These are phyloP conservation scores for Epinephelus coioides DNA, from an alignment of 2,797 vertebrate genomes.

Conservation along the genomic window DNA sequence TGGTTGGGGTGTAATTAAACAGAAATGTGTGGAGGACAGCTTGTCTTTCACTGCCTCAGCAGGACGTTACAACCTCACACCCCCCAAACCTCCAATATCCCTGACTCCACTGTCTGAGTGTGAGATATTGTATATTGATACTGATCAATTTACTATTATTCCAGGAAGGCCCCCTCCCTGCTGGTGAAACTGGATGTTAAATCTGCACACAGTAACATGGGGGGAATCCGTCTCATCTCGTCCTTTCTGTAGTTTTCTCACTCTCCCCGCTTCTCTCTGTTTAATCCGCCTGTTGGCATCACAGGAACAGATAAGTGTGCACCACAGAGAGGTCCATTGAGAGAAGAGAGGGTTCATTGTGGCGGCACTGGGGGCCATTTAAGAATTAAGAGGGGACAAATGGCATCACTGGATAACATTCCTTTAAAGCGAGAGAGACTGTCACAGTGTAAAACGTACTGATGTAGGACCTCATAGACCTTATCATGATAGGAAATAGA, in stretches of 20 bases:
- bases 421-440: background rate
- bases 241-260: background rate
- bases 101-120: background rate
- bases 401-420: conserved; percentile 24
- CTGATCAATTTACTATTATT: background rate
- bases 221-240: too few relatives aligned
- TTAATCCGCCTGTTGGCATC: conserved; percentile 32
- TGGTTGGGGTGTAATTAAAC: conserved; percentile 6
- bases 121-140: background rate
- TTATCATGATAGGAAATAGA: too few relatives aligned
- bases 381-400: conserved; percentile 58
- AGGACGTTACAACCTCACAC: background rate
- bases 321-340: conserved; percentile 19
- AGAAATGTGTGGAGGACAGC: background rate
- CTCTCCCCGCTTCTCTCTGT: background rate
- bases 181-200: background rate
- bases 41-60: conserved; percentile 14
- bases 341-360: conserved; percentile 51
- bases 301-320: conserved; percentile 22
- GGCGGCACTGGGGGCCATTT: conserved; percentile 20
- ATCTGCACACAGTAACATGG: background rate
- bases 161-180: background rate
- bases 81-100: background rate
- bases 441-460: too few relatives aligned
- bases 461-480: too few relatives aligned